phyloP scores from a whole-genome alignment of 2,797 vertebrate genomes.

The Gymnoscopelus microlampas region DNA sequence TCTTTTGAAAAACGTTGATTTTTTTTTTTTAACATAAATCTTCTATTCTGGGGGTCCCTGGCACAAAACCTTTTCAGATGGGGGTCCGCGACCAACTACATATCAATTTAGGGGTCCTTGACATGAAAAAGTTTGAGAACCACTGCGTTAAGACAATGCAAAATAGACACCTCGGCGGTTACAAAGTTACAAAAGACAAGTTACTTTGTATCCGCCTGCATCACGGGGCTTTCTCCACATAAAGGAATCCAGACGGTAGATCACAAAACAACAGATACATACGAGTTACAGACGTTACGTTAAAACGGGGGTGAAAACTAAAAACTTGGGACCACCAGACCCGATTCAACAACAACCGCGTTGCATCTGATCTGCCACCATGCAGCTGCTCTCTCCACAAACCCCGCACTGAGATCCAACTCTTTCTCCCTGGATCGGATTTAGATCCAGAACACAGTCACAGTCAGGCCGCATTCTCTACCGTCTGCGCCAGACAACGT shows the following conservation, averaged over 20 bases:
- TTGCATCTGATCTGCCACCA: not conserved
- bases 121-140: too few species aligned
- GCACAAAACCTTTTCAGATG: too few species aligned
- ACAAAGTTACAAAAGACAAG: constrained; percentile 75
- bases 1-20: too few species aligned
- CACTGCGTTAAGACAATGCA: too few species aligned
- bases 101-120: too few species aligned
- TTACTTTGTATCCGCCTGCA: constrained; percentile 48
- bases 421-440: constrained; percentile 48
- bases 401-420: constrained; percentile 41
- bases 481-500: constrained; percentile 70
- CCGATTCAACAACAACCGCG: constrained; percentile 29
- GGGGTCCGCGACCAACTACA: too few species aligned
- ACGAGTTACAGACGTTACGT: constrained; percentile 41
- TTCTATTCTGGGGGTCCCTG: too few species aligned
- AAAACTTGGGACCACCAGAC: constrained; percentile 52
- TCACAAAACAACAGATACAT: constrained; percentile 26
- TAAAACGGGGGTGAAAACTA: constrained; percentile 19
- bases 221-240: constrained; percentile 38
- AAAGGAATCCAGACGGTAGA: constrained; percentile 59
- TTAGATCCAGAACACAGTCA: constrained; percentile 36
- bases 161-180: constrained; percentile 12
- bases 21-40: too few species aligned
- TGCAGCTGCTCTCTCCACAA: constrained; percentile 19
- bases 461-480: constrained; percentile 67